These are phyloP conservation scores for Smittia sp. DNA, from an alignment of 2,888 invertebrate genomes.

Conservation along the genomic window DNA sequence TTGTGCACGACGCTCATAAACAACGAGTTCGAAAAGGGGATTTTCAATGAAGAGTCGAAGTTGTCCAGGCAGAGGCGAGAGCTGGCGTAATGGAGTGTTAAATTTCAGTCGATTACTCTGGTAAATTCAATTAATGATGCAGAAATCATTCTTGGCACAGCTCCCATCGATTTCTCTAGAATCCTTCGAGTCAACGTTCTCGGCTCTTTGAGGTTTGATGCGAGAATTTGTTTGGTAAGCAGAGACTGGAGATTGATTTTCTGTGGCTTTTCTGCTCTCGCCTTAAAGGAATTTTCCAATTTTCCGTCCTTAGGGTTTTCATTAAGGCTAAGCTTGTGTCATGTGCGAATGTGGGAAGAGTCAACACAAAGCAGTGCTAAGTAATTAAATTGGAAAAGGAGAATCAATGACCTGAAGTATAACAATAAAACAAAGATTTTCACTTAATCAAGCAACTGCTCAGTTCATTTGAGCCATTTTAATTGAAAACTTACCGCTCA, in stretches of 20 bases:
- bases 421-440: no score
- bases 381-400: no score
- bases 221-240: neutral
- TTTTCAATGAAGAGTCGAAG: neutral
- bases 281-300: neutral
- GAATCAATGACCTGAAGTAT: no score
- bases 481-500: no score
- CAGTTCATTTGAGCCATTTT: no score
- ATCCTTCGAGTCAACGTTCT: neutral
- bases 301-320: neutral
- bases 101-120: conserved; percentile 23
- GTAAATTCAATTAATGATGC: conserved; percentile 26
- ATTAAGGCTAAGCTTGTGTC: no score
- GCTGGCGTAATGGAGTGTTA: conserved; percentile 32
- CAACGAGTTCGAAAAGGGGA: neutral
- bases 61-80: neutral
- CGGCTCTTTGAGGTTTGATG: conserved; percentile 8
- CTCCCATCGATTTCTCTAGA: neutral
- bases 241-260: conserved; percentile 26
- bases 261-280: neutral
- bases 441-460: no score
- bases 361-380: no score
- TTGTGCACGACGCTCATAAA: neutral
- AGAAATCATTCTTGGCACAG: neutral
- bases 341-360: no score